Conservation (phyloP, 2,113 vertebrate genomes). For the Lagopus leucura region DNA sequence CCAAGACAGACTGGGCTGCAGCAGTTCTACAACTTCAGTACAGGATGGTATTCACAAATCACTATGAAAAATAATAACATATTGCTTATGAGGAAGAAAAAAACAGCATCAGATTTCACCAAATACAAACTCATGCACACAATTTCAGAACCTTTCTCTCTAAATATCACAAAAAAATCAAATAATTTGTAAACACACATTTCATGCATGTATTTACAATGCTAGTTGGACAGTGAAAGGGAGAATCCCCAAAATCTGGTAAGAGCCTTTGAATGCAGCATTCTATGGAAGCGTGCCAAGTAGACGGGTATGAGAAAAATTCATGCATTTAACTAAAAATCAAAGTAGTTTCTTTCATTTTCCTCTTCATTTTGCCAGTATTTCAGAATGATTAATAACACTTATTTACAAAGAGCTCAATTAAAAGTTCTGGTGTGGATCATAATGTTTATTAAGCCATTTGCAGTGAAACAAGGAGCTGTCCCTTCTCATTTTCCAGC, state of each 20-base stretch:
- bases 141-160: not conserved
- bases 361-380: not conserved
- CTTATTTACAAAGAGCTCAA: not conserved
- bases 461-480: constrained; percentile 15
- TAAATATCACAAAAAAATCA: not conserved
- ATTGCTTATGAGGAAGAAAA: not conserved
- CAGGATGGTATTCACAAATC: not conserved
- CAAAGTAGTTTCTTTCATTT: not conserved
- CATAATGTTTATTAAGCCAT: not conserved
- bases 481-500: not conserved
- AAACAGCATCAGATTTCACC: not conserved
- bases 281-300: not conserved
- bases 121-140: not conserved
- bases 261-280: not conserved
- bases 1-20: not conserved
- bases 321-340: not conserved
- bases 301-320: not conserved
- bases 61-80: not conserved
- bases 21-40: not conserved
- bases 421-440: not conserved
- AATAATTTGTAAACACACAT: not conserved
- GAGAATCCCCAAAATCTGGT: not conserved
- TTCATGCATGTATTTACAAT: not conserved
- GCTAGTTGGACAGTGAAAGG: not conserved
- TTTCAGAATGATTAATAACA: not conserved